Percentiles rank a stretch among this genome's conserved stretches.
These are phyloP conservation scores for Listrodromus nycthemerus DNA, from an alignment of 2,888 invertebrate genomes.

Conservation along the genomic window DNA sequence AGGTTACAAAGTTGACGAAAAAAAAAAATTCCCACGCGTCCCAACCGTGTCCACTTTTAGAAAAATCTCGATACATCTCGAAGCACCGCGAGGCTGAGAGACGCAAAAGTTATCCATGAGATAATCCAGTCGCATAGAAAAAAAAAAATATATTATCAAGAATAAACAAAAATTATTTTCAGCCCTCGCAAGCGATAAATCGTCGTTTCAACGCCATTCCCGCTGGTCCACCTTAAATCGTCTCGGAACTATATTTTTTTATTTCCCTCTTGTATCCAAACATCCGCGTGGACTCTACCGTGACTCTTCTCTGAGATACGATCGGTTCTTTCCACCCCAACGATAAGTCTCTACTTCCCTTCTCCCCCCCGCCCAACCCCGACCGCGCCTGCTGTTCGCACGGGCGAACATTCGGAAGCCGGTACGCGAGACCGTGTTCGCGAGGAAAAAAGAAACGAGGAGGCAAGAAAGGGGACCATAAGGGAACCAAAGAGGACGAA, in stretches of 20 bases:
- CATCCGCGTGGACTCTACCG: slow-evolving; percentile 59
- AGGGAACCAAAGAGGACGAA: slow-evolving; percentile 43
- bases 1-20: neutral
- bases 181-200: neutral
- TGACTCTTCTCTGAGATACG: slow-evolving; percentile 61
- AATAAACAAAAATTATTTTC: neutral
- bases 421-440: slow-evolving; percentile 15
- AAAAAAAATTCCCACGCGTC: slow-evolving; percentile 5
- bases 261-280: slow-evolving; percentile 37
- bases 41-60: neutral
- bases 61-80: neutral
- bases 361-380: slow-evolving; percentile 13
- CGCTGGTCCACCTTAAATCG: neutral
- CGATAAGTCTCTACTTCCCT: slow-evolving; percentile 62
- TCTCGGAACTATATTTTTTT: slow-evolving; percentile 12
- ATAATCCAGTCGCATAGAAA: neutral
- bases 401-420: slow-evolving; percentile 62
- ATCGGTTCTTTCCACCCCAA: slow-evolving; percentile 59
- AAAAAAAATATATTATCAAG: neutral
- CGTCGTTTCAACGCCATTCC: neutral
- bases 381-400: slow-evolving; percentile 51
- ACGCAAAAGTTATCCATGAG: neutral
- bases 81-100: neutral
- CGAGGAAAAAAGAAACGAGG: slow-evolving; percentile 30
- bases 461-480: slow-evolving; percentile 52